Conservation (phyloP, 1,140 invertebrate genomes). For the Ips typographus region DNA sequence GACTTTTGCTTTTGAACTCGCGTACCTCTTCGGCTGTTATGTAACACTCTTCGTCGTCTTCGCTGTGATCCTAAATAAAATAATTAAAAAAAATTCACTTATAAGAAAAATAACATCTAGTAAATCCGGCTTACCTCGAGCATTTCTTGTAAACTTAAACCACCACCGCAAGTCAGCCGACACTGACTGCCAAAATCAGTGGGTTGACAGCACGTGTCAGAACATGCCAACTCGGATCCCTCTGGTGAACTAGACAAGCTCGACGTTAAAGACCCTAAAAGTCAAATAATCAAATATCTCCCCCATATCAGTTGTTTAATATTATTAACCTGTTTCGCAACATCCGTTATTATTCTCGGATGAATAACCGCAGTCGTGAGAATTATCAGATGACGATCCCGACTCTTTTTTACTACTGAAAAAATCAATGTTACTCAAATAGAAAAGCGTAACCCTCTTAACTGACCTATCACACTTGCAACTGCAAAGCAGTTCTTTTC, state of each 20-base stretch:
- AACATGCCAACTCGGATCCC: constrained; percentile 82
- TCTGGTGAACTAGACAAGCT: constrained; percentile 77
- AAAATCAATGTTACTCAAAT: constrained; percentile 8
- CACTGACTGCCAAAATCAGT: constrained; percentile 51
- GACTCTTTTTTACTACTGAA: constrained; percentile 49
- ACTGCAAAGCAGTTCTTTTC: constrained; percentile 16
- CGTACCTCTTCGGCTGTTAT: constrained; percentile 84
- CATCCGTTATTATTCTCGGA: constrained; percentile 74
- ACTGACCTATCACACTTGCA: constrained; percentile 40
- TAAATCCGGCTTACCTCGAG: constrained; percentile 58
- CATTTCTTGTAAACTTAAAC: constrained; percentile 68
- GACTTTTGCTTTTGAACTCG: constrained; percentile 74
- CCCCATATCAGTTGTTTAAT: background rate
- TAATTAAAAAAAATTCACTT: background rate
- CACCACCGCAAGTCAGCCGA: constrained; percentile 53
- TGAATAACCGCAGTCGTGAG: constrained; percentile 83
- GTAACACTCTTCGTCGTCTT: constrained; percentile 74
- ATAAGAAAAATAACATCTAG: constrained; percentile 2
- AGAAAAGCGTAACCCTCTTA: background rate
- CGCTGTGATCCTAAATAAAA: constrained; percentile 57
- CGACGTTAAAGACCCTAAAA: constrained; percentile 59
- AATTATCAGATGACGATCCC: constrained; percentile 66
- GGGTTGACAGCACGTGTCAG: constrained; percentile 79
- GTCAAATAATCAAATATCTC: background rate
- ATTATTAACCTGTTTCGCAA: constrained; percentile 55